Evolutionary conservation across 30 jellyfish, hydroid and myxozoan genomes (phyloP).

Genomic region (Sanderia malayensis): DNA sequence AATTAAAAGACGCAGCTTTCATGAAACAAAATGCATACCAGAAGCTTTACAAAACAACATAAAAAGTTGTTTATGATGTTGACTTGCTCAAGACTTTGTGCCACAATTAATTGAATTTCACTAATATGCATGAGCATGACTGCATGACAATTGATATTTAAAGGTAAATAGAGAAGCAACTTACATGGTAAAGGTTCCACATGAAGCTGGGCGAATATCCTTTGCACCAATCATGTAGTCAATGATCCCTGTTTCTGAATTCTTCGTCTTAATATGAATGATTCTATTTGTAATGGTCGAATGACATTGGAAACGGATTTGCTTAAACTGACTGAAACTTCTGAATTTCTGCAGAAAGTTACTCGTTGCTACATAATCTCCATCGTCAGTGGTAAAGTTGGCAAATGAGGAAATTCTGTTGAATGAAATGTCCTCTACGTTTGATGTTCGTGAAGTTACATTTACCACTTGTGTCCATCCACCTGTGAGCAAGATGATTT

Average conservation of each 20-base stretch:
- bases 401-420: neutral
- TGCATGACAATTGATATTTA: no score
- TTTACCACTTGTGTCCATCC: conserved; percentile 7
- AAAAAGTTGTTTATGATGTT: no score
- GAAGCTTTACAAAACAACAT: no score
- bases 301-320: neutral
- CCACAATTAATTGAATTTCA: no score
- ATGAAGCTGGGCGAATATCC: neutral
- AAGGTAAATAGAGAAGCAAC: no score
- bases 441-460: neutral
- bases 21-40: no score
- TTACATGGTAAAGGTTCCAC: neutral
- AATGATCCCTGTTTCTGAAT: neutral
- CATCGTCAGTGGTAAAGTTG: neutral
- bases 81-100: no score
- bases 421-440: neutral
- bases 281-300: neutral
- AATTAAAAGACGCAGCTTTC: no score
- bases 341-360: neutral
- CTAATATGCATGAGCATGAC: no score
- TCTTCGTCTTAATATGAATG: neutral
- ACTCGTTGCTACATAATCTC: neutral
- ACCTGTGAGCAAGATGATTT: neutral
- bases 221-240: neutral
- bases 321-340: neutral